phyloP scores from a whole-genome alignment of 2,888 invertebrate genomes.

The Plagiodera versicolora region DNA sequence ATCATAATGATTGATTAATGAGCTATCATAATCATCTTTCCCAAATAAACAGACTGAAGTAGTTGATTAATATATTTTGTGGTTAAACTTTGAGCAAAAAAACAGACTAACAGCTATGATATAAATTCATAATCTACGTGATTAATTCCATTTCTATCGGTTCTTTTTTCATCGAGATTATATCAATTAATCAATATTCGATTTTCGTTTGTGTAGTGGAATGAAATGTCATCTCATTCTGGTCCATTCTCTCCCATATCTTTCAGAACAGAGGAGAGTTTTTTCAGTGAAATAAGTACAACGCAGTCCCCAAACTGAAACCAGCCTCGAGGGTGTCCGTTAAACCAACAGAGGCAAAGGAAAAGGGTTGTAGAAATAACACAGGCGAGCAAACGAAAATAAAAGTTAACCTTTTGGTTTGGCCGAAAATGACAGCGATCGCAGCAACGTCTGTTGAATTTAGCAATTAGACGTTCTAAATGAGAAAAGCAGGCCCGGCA shows the following conservation, averaged over 20 bases:
- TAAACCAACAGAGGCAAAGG: slow-evolving; percentile 40
- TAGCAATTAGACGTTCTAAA: slow-evolving; percentile 21
- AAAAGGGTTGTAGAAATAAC: slow-evolving; percentile 45
- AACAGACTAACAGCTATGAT: too few relatives aligned
- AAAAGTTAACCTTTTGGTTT: slow-evolving; percentile 40
- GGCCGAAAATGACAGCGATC: slow-evolving; percentile 32
- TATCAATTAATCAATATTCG: too few relatives aligned
- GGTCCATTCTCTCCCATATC: slow-evolving; percentile 1
- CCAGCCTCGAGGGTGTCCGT: slow-evolving; percentile 39
- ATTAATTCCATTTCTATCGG: too few relatives aligned
- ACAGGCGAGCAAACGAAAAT: slow-evolving; percentile 42
- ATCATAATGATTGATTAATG: too few relatives aligned
- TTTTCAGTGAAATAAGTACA: slow-evolving; percentile 29
- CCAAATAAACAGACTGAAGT: too few relatives aligned
- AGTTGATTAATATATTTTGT: too few relatives aligned
- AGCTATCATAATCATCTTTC: too few relatives aligned
- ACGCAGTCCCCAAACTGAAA: slow-evolving; percentile 32
- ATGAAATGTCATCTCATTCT: too few relatives aligned
- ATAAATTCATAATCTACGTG: too few relatives aligned
- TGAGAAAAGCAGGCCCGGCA: slow-evolving; percentile 20
- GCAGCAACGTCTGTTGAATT: slow-evolving; percentile 24
- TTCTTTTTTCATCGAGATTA: too few relatives aligned
- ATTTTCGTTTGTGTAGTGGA: too few relatives aligned
- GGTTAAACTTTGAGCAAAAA: too few relatives aligned
- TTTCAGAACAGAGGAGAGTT: slow-evolving; percentile 18